A percentile compares a stretch with the other conserved stretches of the same genome.
phyloP scores from a whole-genome alignment of 2,797 vertebrate genomes.

The Parauchenoglanis ngamensis region DNA sequence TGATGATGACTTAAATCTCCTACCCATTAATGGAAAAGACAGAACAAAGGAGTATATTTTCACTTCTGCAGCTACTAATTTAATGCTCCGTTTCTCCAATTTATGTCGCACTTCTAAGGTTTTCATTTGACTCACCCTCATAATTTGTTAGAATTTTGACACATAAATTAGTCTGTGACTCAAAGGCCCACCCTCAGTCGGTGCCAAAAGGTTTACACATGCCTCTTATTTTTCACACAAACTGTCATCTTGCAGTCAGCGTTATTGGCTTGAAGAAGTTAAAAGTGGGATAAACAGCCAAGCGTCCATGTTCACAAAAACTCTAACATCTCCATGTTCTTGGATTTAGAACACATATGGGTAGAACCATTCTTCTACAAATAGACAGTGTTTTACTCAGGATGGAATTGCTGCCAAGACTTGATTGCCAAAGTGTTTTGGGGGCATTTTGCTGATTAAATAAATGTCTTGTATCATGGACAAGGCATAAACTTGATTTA shows the following conservation, averaged over 20 bases:
- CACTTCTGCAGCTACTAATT: background rate
- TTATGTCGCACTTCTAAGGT: background rate
- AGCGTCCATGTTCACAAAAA: slow-evolving; percentile 1
- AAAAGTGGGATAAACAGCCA: slow-evolving; percentile 23
- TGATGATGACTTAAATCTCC: background rate
- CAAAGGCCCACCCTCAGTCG: background rate
- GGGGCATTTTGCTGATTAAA: background rate
- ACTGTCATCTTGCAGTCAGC: slow-evolving; percentile 10
- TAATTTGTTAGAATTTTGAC: slow-evolving; percentile 5
- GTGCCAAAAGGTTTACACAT: background rate
- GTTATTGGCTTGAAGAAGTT: slow-evolving; percentile 49
- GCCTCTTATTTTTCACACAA: background rate
- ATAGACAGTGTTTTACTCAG: slow-evolving; percentile 43
- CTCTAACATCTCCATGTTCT: slow-evolving; percentile 32
- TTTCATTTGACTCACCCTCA: background rate
- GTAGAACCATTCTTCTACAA: slow-evolving; percentile 30
- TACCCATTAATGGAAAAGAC: background rate
- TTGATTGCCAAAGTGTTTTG: slow-evolving; percentile 9
- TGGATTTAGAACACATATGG: slow-evolving; percentile 24
- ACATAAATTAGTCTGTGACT: background rate
- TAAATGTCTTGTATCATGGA: background rate
- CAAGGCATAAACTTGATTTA: background rate
- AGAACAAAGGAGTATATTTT: background rate
- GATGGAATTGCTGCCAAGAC: slow-evolving; percentile 28
- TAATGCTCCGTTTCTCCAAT: background rate